A percentile compares a stretch with the other conserved stretches of the same genome.
Evolutionary conservation across 2,113 vertebrate genomes (phyloP).

Genomic region (Anolis sagrei): DNA sequence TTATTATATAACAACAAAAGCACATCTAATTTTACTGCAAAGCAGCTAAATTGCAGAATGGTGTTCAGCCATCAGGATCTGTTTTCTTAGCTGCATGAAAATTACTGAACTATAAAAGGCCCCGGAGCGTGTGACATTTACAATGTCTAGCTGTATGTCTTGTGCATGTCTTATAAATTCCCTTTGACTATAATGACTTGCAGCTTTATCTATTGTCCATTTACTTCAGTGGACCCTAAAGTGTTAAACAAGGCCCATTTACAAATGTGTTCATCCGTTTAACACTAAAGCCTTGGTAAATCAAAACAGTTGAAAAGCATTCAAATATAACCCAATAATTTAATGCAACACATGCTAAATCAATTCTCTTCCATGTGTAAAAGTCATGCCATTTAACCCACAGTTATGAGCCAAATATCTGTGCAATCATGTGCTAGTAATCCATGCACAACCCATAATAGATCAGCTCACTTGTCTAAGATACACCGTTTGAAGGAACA

Average conservation of each 20-base stretch:
- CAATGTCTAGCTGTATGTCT: conserved; percentile 67
- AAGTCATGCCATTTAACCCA: conserved; percentile 80
- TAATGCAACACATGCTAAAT: conserved; percentile 77
- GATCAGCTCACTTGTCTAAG: conserved; percentile 67
- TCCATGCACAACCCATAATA: conserved; percentile 74
- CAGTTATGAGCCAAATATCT: conserved; percentile 79
- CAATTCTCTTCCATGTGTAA: conserved; percentile 80
- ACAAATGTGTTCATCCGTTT: too few relatives aligned
- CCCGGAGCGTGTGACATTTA: conserved; percentile 77
- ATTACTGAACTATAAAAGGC: conserved; percentile 68
- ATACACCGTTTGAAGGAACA: conserved; percentile 73
- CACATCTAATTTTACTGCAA: conserved; percentile 51
- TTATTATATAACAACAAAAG: conserved; percentile 43
- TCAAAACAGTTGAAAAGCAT: conserved; percentile 65
- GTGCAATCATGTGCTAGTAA: conserved; percentile 78
- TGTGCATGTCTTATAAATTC: conserved; percentile 75
- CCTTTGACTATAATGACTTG: conserved; percentile 68
- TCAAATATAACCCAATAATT: conserved; percentile 74
- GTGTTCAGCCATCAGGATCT: conserved; percentile 36
- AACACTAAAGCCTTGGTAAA: conserved; percentile 51
- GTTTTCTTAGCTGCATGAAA: conserved; percentile 67
- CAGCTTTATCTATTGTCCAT: neutral
- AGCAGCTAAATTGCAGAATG: conserved; percentile 62
- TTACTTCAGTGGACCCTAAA: neutral
- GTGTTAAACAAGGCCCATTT: neutral